phyloP scores from a whole-genome alignment of 2,888 invertebrate genomes.

The Drosophila phalerata region DNA sequence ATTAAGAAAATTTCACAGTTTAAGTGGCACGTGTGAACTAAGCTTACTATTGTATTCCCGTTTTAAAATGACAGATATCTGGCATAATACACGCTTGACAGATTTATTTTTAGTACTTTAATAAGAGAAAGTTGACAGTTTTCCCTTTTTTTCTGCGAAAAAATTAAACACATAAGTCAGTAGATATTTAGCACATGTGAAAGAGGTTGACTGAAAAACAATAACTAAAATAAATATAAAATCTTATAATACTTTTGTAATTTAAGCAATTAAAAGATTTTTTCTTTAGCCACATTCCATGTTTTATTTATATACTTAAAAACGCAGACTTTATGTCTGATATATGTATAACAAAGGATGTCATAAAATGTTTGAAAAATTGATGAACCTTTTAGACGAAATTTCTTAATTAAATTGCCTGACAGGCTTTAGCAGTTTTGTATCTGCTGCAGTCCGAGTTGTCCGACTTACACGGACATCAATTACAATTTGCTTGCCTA shows the following conservation, averaged over 20 bases:
- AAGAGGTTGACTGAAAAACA: neutral
- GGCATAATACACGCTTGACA: slow-evolving; percentile 10
- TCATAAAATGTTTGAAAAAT: slow-evolving; percentile 22
- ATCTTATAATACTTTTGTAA: neutral
- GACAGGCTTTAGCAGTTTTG: slow-evolving; percentile 26
- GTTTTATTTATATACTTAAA: neutral
- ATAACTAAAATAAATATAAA: neutral
- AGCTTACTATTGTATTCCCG: slow-evolving; percentile 5
- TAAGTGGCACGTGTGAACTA: slow-evolving; percentile 24
- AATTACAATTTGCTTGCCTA: slow-evolving; percentile 59
- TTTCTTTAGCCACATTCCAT: too few relatives aligned
- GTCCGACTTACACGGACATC: slow-evolving; percentile 35
- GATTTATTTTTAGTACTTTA: slow-evolving; percentile 6
- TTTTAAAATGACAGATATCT: neutral
- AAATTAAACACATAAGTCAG: slow-evolving; percentile 2
- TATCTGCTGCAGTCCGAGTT: neutral
- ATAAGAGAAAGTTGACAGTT: slow-evolving; percentile 2
- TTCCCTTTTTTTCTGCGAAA: neutral
- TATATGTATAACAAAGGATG: neutral
- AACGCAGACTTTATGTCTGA: neutral
- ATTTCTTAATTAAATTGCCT: slow-evolving; percentile 47
- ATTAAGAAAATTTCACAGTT: slow-evolving; percentile 2
- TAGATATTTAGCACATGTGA: slow-evolving; percentile 1
- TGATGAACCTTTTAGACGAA: slow-evolving; percentile 45
- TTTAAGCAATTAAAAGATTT: too few relatives aligned